Evolutionary conservation across 2,888 invertebrate species (phyloP).

Genomic region (Drosophila tanythrix): DNA sequence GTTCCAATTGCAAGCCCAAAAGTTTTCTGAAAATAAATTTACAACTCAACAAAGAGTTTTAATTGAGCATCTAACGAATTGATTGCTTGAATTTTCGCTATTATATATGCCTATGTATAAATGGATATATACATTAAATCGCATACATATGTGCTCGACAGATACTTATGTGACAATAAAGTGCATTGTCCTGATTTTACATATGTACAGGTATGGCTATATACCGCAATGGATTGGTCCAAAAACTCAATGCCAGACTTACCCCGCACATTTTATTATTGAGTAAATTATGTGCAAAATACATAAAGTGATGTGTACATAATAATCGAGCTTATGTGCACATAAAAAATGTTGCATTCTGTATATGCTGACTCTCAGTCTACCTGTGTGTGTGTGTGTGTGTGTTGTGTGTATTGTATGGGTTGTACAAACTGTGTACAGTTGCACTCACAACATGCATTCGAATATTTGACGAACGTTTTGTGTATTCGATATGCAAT

Average conservation of each 20-base stretch:
- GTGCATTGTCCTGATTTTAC: slow-evolving; percentile 47
- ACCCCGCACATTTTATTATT: slow-evolving; percentile 28
- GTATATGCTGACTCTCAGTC: not conserved
- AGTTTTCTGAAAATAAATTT: not conserved
- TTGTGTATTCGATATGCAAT: slow-evolving; percentile 53
- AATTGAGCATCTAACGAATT: slow-evolving; percentile 10
- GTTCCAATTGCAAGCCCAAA: not conserved
- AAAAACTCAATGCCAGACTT: slow-evolving; percentile 24
- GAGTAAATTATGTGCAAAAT: slow-evolving; percentile 39
- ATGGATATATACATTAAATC: not conserved
- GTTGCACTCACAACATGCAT: slow-evolving; percentile 43
- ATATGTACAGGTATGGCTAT: slow-evolving; percentile 26
- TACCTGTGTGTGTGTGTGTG: slow-evolving; percentile 2
- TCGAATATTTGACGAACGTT: slow-evolving; percentile 52
- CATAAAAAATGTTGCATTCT: slow-evolving; percentile 42
- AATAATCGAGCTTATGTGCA: slow-evolving; percentile 36
- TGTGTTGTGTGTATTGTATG: slow-evolving; percentile 1
- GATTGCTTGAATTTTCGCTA: slow-evolving; percentile 1
- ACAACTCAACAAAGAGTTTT: not conserved
- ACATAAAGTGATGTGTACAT: slow-evolving; percentile 37
- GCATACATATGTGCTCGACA: not conserved
- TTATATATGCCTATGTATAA: slow-evolving; percentile 16
- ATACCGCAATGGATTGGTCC: slow-evolving; percentile 22
- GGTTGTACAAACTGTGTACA: slow-evolving; percentile 38
- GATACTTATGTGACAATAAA: slow-evolving; percentile 13